Evolutionary conservation across 2,113 vertebrate genomes (phyloP).

Genomic region (Papio anubis): DNA sequence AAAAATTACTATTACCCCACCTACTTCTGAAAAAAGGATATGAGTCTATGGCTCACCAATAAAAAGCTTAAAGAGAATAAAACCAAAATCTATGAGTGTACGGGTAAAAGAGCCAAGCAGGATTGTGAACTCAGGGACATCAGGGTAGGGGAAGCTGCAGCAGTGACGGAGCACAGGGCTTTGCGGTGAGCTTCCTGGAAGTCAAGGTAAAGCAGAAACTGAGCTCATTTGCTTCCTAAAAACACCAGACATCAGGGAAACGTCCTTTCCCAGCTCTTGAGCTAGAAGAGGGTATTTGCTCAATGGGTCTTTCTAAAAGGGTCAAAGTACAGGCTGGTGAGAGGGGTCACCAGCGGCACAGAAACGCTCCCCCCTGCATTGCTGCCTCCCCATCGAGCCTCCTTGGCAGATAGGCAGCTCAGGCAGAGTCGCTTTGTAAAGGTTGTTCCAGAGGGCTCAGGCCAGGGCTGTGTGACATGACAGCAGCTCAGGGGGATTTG

Average conservation of each 20-base stretch:
- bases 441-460: background rate
- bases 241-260: background rate
- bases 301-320: background rate
- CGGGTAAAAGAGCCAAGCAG: background rate
- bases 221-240: background rate
- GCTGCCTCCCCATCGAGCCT: background rate
- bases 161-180: background rate
- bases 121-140: background rate
- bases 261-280: background rate
- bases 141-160: background rate
- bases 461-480: background rate
- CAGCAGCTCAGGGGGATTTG: background rate
- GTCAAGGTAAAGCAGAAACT: background rate
- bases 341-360: background rate
- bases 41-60: background rate
- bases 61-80: background rate
- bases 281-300: background rate
- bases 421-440: background rate
- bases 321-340: background rate
- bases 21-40: background rate
- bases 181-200: background rate
- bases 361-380: rapidly evolving
- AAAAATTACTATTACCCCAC: background rate
- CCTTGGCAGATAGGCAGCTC: background rate
- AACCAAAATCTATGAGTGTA: background rate